Evolutionary conservation across 2,888 invertebrate species (phyloP), one percentile per base, ranked within the genome.

Genomic region (Brachypalpus laphriformis): DNA sequence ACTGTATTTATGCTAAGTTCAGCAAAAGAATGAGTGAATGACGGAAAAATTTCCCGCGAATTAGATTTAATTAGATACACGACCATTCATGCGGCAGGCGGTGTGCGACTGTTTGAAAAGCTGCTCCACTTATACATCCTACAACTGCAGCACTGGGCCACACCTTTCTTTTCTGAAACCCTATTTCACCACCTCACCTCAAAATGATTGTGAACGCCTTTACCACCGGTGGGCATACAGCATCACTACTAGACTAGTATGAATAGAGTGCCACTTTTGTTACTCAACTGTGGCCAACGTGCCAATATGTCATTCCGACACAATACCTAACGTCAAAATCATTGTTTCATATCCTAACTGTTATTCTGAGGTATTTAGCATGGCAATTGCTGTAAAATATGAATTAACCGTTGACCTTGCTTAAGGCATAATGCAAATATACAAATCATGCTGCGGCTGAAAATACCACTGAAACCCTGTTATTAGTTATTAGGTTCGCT

Each of bases 381-480:
- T 71, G 18, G 54, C 56, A 45, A 85, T 45, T 71, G 42, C 61
- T 74, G 59, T 61, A 47, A 75, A 80, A 83, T 75, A 70, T 75
- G 74, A 85, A 80, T 85, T 80, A 75, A 80, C 75, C 65, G 59
- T 65, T 85, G 80, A 85, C 83, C 83, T 85, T 85, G 80, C 83
- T 63, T 65, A 34, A 42, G 68, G 80, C 74, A 68, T 18, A 78
- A 68, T 68, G 40, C 56, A 71, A 25, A 63, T 61, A 28, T 28
- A 63, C 34, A 78, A 54, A 51, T 66, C 66, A 78, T 78, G 66
- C 11, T 25, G 42, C n/a, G n/a, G n/a, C 22, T 40, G 51, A 51
- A 59, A 51, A 34, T 54, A 51, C 45, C 61, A 42, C 49, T 57
- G 49, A 63, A 75, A 63, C 42, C 63, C 63, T 66, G 74, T 74